Evolutionary conservation across 1,140 invertebrate genomes (phyloP).

Genomic region (Idris sp.): DNA sequence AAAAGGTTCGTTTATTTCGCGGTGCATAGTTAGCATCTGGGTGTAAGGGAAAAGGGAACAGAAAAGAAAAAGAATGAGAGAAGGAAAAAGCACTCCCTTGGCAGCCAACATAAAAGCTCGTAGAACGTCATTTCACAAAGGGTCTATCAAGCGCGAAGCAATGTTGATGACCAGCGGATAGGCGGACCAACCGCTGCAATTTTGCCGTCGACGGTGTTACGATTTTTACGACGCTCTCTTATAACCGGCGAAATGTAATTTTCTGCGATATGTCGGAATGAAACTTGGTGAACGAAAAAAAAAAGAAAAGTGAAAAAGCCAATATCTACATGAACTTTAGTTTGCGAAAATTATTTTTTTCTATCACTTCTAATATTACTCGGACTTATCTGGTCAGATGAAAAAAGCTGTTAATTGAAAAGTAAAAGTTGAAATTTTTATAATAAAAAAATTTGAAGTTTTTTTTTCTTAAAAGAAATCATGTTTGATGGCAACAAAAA

Average conservation of each 20-base stretch:
- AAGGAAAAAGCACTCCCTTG: constrained; percentile 58
- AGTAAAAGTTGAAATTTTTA: no score
- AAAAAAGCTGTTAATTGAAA: no score
- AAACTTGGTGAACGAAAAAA: constrained; percentile 31
- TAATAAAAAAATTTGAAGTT: no score
- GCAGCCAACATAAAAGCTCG: constrained; percentile 71
- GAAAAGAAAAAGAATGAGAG: constrained; percentile 7
- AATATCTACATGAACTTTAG: constrained; percentile 21
- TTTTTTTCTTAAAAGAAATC: no score
- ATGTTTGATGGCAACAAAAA: no score
- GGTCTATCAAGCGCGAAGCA: constrained; percentile 75
- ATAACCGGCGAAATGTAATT: constrained; percentile 77
- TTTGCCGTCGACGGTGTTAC: constrained; percentile 69
- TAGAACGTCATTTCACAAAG: constrained; percentile 75
- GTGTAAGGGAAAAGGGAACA: neutral
- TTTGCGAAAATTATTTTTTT: constrained; percentile 27
- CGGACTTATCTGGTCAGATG: no score
- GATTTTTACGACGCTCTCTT: constrained; percentile 76
- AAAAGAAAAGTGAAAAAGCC: constrained; percentile 23
- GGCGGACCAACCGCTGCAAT: constrained; percentile 71
- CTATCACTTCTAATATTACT: no score
- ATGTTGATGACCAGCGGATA: constrained; percentile 75
- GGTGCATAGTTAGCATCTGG: constrained; percentile 47
- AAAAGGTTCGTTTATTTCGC: constrained; percentile 63
- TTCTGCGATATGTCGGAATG: constrained; percentile 69